A percentile compares a stretch with the other conserved stretches of the same genome.
These are phyloP conservation scores for Astyanax mexicanus DNA, from an alignment of 2,797 vertebrate genomes.

Conservation along the genomic window DNA sequence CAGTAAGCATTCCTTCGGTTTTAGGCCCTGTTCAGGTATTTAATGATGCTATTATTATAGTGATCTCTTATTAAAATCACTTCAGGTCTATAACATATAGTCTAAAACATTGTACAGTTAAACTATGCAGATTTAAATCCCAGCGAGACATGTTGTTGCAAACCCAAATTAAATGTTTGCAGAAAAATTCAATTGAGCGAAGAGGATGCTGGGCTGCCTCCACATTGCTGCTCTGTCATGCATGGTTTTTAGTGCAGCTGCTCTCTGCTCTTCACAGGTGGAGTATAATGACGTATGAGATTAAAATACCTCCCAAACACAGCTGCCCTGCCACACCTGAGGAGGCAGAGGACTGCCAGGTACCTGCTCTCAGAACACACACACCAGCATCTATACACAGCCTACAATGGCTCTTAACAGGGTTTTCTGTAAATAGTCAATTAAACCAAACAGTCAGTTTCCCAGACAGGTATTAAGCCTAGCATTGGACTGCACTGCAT, in stretches of 20 bases:
- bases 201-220: not conserved
- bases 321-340: slow-evolving; percentile 89
- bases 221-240: slow-evolving; percentile 7
- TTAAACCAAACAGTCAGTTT: too few relatives aligned
- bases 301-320: slow-evolving; percentile 93
- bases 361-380: slow-evolving; percentile 62
- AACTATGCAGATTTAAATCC: not conserved
- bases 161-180: slow-evolving; percentile 24
- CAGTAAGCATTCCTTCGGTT: not conserved
- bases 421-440: not conserved
- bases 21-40: not conserved
- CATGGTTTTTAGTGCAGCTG: slow-evolving; percentile 30
- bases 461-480: too few relatives aligned
- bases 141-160: not conserved
- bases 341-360: slow-evolving; percentile 89
- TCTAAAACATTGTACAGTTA: not conserved
- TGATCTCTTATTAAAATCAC: not conserved
- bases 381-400: slow-evolving; percentile 11
- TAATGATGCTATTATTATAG: not conserved
- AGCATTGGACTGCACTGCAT: too few relatives aligned
- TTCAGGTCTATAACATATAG: not conserved
- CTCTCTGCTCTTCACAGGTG: slow-evolving; percentile 79
- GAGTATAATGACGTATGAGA: slow-evolving; percentile 99
- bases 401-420: slow-evolving; percentile 22
- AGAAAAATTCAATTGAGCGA: not conserved